Percentiles rank a stretch among this genome's conserved stretches.
Evolutionary conservation across 1,140 invertebrate genomes (phyloP).

Genomic region (Drosophila mojavensis): DNA sequence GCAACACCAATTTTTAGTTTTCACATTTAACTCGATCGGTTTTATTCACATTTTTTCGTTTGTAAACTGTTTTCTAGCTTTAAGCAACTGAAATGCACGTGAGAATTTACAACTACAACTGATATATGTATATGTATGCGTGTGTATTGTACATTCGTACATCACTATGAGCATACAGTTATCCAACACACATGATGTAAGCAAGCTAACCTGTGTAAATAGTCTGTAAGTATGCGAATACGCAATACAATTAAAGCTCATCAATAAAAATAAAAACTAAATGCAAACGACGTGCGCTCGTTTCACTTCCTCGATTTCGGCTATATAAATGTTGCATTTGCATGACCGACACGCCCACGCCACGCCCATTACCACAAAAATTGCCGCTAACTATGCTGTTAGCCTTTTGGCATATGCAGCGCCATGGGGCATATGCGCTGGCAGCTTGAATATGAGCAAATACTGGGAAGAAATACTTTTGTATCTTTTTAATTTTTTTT

Average conservation of each 20-base stretch:
- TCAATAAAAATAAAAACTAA: slow-evolving; percentile 53
- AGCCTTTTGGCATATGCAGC: not conserved
- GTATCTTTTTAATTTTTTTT: not conserved
- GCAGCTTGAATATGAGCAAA: not conserved
- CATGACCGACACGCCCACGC: slow-evolving; percentile 25
- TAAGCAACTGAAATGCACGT: slow-evolving; percentile 83
- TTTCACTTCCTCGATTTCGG: slow-evolving; percentile 8
- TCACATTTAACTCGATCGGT: slow-evolving; percentile 10
- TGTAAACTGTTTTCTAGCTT: slow-evolving; percentile 68
- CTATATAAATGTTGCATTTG: slow-evolving; percentile 4
- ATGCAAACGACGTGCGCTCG: slow-evolving; percentile 26
- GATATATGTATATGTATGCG: slow-evolving; percentile 36
- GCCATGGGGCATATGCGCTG: not conserved
- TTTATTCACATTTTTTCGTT: slow-evolving; percentile 29
- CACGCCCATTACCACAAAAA: slow-evolving; percentile 52
- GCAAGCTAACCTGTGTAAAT: slow-evolving; percentile 64
- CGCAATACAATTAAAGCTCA: slow-evolving; percentile 69
- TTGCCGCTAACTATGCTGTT: slow-evolving; percentile 60
- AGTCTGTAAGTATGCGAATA: slow-evolving; percentile 64
- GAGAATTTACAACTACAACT: slow-evolving; percentile 72
- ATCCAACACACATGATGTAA: slow-evolving; percentile 1
- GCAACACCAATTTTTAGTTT: slow-evolving; percentile 5
- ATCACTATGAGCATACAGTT: slow-evolving; percentile 5
- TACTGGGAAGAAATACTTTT: not conserved
- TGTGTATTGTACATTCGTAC: slow-evolving; percentile 22